These are phyloP conservation scores for Brienomyrus brachyistius DNA, from an alignment of 2,113 vertebrate species.

Conservation along the genomic window DNA sequence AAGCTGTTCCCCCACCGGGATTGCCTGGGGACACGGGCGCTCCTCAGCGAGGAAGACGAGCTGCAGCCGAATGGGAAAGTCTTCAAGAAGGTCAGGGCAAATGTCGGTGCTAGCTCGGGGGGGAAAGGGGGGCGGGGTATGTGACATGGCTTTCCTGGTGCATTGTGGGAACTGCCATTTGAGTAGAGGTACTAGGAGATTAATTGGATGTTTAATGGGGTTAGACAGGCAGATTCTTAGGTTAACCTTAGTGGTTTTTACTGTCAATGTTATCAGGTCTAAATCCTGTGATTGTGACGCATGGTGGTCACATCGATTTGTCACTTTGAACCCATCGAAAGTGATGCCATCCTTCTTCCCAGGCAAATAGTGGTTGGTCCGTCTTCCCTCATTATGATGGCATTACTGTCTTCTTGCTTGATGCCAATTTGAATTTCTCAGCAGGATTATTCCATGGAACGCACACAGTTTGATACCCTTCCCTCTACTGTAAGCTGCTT, in stretches of 20 bases:
- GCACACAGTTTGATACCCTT: background rate
- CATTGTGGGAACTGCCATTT: background rate
- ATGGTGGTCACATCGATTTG: background rate
- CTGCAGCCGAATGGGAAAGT: slow-evolving; percentile 88
- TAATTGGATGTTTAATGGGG: background rate
- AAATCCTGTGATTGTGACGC: background rate
- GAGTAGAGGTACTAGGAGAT: background rate
- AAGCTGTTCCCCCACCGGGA: slow-evolving; percentile 70
- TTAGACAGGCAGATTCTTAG: background rate
- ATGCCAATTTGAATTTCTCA: background rate
- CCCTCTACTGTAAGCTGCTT: background rate
- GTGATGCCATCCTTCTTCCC: background rate
- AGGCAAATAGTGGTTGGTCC: background rate
- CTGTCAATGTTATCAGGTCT: background rate
- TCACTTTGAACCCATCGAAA: background rate
- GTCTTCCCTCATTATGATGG: background rate
- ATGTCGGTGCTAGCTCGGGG: background rate
- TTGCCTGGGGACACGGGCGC: slow-evolving; percentile 85
- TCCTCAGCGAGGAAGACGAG: slow-evolving; percentile 94
- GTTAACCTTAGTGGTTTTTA: background rate
- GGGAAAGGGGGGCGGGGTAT: background rate
- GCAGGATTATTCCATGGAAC: background rate
- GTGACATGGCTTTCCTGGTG: background rate
- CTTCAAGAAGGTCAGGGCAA: slow-evolving; percentile 85
- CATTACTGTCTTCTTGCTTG: background rate